Percentiles rank a stretch among this genome's conserved stretches.
Conservation (phyloP, 2,113 vertebrate species). For the Oreochromis spilurus region DNA sequence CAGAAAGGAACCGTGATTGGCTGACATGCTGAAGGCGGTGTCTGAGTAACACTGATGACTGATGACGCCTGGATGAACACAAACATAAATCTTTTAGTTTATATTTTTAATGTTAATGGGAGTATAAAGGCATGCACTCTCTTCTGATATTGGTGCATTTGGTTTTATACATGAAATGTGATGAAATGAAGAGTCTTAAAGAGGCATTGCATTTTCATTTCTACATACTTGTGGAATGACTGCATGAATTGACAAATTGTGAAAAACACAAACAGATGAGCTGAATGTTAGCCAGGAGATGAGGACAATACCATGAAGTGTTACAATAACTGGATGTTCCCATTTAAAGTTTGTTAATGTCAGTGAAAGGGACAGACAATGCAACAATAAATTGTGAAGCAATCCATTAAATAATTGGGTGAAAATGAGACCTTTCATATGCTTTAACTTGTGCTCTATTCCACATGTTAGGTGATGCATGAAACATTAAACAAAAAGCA, state of each 20-base stretch:
- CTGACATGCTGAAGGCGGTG: slow-evolving; percentile 68
- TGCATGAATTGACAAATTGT: not conserved
- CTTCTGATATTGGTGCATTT: not conserved
- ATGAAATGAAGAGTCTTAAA: not conserved
- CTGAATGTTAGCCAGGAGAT: not conserved
- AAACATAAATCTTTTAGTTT: not conserved
- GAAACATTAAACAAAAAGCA: not conserved
- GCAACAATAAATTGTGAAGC: not conserved
- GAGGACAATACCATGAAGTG: not conserved
- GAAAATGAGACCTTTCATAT: not conserved
- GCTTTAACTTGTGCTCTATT: not conserved
- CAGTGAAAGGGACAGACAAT: not conserved
- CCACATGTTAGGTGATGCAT: not conserved
- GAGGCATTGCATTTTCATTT: not conserved
- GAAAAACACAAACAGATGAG: not conserved
- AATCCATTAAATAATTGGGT: not conserved
- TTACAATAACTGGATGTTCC: not conserved
- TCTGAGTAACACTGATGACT: not conserved
- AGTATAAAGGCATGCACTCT: not conserved
- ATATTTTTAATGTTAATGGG: not conserved
- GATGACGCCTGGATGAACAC: not conserved
- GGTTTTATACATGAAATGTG: not conserved
- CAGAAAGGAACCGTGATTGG: slow-evolving; percentile 78
- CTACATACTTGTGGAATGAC: not conserved
- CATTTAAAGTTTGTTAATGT: not conserved